Conservation (phyloP, 2,113 vertebrate genomes). For the Triplophysa rosa region DNA sequence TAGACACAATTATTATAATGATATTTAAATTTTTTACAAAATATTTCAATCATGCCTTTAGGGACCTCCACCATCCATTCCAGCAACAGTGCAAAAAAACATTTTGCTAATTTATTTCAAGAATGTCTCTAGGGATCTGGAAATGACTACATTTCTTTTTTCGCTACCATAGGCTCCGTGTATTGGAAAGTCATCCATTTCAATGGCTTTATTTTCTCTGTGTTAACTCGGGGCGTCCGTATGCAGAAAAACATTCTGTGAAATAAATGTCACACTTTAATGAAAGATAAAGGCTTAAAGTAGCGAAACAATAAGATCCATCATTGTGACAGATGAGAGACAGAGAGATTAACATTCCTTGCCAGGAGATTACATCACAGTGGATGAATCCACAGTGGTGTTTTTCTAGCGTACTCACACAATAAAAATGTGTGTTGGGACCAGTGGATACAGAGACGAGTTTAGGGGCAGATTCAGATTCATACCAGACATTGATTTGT, state of each 20-base stretch:
- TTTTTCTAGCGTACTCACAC: not conserved
- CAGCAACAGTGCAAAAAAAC: slow-evolving; percentile 41
- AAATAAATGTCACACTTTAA: slow-evolving; percentile 64
- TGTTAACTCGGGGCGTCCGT: slow-evolving; percentile 64
- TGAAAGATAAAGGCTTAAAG: slow-evolving; percentile 66
- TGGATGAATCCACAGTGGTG: slow-evolving; percentile 25
- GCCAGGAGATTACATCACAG: slow-evolving; percentile 51
- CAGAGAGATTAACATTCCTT: slow-evolving; percentile 59
- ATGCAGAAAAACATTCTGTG: slow-evolving; percentile 55
- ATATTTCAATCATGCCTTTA: slow-evolving; percentile 32
- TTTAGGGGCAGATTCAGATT: not conserved
- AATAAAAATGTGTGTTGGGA: not conserved
- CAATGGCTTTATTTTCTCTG: slow-evolving; percentile 66
- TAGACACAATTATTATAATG: slow-evolving; percentile 42
- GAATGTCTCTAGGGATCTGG: slow-evolving; percentile 62
- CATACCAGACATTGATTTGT: slow-evolving; percentile 43
- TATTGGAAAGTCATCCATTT: slow-evolving; percentile 67
- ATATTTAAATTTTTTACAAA: slow-evolving; percentile 41
- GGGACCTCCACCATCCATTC: slow-evolving; percentile 33
- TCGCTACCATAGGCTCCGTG: slow-evolving; percentile 53
- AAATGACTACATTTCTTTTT: slow-evolving; percentile 59
- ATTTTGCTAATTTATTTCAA: slow-evolving; percentile 64
- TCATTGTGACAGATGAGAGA: slow-evolving; percentile 62
- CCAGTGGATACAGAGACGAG: slow-evolving; percentile 5
- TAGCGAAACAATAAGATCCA: slow-evolving; percentile 66